Percentiles rank a stretch among this genome's conserved stretches.
These are phyloP conservation scores for Leptinotarsa texana DNA, from an alignment of 1,140 invertebrate genomes.

Conservation along the genomic window DNA sequence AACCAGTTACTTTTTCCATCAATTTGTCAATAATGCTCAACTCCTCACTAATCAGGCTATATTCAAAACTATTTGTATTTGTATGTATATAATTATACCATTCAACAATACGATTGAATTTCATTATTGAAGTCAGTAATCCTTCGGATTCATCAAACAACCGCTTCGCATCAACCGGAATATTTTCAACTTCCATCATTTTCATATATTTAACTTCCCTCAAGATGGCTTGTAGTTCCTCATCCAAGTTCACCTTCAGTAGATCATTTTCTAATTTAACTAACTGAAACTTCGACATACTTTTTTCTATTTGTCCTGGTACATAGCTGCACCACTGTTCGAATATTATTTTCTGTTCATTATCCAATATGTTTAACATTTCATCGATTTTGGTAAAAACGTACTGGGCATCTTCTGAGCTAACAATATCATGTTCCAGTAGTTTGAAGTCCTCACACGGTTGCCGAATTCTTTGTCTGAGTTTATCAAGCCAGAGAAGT, in stretches of 20 bases:
- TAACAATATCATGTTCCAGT: conserved; percentile 59
- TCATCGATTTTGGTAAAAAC: conserved; percentile 53
- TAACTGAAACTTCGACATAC: conserved; percentile 54
- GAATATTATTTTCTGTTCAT: conserved; percentile 51
- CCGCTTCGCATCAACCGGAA: conserved; percentile 61
- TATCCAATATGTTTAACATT: conserved; percentile 52
- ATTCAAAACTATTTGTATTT: conserved; percentile 68
- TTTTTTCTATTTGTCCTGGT: conserved; percentile 50
- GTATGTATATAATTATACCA: conserved; percentile 73
- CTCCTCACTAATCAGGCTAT: conserved; percentile 68
- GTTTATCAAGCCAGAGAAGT: conserved; percentile 72
- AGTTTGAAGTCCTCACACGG: conserved; percentile 65
- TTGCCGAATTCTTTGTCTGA: conserved; percentile 64
- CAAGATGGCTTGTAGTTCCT: conserved; percentile 59
- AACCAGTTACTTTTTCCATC: conserved; percentile 64
- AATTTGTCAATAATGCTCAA: conserved; percentile 66
- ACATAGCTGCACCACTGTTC: conserved; percentile 53
- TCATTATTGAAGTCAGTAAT: conserved; percentile 55
- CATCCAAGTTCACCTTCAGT: conserved; percentile 56
- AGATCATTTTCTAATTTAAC: conserved; percentile 35
- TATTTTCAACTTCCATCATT: conserved; percentile 59
- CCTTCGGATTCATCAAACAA: conserved; percentile 62
- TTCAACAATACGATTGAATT: conserved; percentile 60
- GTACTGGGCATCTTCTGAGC: conserved; percentile 45
- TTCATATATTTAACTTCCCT: conserved; percentile 69